Base-by-base conservation (phyloP, 1,140 invertebrate species). In the Telenomus remus region DNA sequence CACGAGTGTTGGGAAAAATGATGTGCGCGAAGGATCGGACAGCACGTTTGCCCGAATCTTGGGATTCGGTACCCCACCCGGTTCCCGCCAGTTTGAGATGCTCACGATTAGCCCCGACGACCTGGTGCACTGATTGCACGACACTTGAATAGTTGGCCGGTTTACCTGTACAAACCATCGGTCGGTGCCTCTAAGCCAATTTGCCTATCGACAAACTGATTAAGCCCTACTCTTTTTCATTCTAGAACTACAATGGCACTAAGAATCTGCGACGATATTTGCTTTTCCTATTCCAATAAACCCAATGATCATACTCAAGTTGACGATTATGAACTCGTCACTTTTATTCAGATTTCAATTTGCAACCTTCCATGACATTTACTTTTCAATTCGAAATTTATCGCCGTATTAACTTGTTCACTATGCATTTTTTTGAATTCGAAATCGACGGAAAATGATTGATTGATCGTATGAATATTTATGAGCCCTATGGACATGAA, bases 121-220 rank as follows among this genome's bases (percentile, higher is more conserved):
- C 61, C 66, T 68, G 78, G 75, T 71, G 70, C 70, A 74, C 74
- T 74, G 42, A 50, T 70, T 61, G 55, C 43, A 39, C 49, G 60
- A 71, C 42, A 73, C 71, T 79, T 65, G 60, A 53, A 71, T 78
- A 81, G 74, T 81, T 59, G 76, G 70, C 46, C 72, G 77, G 79
- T 68, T 82, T 72, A 75, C 68, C 70, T 80, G 56, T 78, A 71
- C 80, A 80, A 79, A 83, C 80, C 81, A 83, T 82, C 77, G 79
- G 77, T 81, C 78, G 80, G 70, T 79, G 83, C 76, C 81, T 84
- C 66, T 88, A 88, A 88, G 86, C 86, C 86, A 88, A 88, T 88
- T 88, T 88, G 83, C 79, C 82, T 88, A 88, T 88, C 85, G 86
- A 88, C 86, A 83, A 88, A 85, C 86, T 88, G 87, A 88, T 88